phyloP scores from a whole-genome alignment of 1,140 invertebrate genomes.

The Zaprionus inermis region DNA sequence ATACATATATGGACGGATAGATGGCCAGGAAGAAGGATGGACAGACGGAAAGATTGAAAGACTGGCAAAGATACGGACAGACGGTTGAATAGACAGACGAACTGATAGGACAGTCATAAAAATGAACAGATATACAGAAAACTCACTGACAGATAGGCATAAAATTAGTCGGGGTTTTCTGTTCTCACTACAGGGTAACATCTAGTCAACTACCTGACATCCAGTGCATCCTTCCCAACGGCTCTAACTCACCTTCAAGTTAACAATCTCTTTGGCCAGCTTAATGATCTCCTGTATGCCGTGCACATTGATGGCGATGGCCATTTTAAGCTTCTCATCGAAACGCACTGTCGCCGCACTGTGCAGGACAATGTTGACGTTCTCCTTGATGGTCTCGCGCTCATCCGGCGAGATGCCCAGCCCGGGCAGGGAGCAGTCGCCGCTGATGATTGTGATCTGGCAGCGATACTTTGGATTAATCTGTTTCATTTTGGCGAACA shows the following conservation, averaged over 20 bases:
- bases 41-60: too few relatives aligned
- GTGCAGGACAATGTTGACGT: constrained; percentile 92
- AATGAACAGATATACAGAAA: too few relatives aligned
- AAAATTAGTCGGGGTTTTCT: too few relatives aligned
- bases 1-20: too few relatives aligned
- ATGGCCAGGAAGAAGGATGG: too few relatives aligned
- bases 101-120: too few relatives aligned
- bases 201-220: too few relatives aligned
- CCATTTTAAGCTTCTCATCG: constrained; percentile 91
- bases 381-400: constrained; percentile 74
- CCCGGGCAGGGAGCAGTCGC: constrained; percentile 86
- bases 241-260: constrained; percentile 84
- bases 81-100: too few relatives aligned
- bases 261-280: constrained; percentile 86
- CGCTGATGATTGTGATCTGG: constrained; percentile 86
- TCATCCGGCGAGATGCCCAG: constrained; percentile 89
- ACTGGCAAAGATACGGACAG: too few relatives aligned
- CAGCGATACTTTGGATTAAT: constrained; percentile 87
- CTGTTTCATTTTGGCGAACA: constrained; percentile 86
- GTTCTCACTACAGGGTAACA: too few relatives aligned
- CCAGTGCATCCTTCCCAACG: too few relatives aligned
- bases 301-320: constrained; percentile 87
- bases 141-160: too few relatives aligned
- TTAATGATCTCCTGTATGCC: constrained; percentile 88
- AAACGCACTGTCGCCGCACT: constrained; percentile 94